phyloP scores from a whole-genome alignment of 2,113 vertebrate species.

The Callopanchax toddi region DNA sequence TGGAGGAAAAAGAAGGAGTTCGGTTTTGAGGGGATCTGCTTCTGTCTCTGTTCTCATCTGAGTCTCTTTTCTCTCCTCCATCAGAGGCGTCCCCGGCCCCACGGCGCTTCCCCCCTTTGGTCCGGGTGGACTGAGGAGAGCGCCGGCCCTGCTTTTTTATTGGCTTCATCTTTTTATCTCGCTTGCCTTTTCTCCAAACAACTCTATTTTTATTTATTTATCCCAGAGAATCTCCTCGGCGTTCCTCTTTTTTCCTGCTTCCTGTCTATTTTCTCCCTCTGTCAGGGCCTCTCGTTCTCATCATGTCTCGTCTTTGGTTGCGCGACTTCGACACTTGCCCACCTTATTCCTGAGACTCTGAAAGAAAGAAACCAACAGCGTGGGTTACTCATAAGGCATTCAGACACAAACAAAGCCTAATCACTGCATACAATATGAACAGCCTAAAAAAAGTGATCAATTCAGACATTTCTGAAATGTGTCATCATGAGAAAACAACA shows the following conservation, averaged over 20 bases:
- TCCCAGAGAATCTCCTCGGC: slow-evolving; percentile 55
- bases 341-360: slow-evolving; percentile 67
- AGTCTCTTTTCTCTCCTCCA: slow-evolving; percentile 77
- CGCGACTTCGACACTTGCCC: slow-evolving; percentile 51
- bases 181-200: slow-evolving; percentile 56
- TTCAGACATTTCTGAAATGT: background rate
- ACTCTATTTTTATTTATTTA: slow-evolving; percentile 63
- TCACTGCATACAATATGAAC: slow-evolving; percentile 16
- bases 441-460: slow-evolving; percentile 18
- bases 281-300: slow-evolving; percentile 61
- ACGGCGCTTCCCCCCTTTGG: slow-evolving; percentile 84
- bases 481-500: background rate
- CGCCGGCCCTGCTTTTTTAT: slow-evolving; percentile 83
- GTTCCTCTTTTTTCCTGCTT: slow-evolving; percentile 30
- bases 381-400: slow-evolving; percentile 50
- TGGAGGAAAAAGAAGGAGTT: slow-evolving; percentile 58
- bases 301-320: slow-evolving; percentile 62
- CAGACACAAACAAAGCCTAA: slow-evolving; percentile 46
- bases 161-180: slow-evolving; percentile 85
- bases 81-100: slow-evolving; percentile 67
- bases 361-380: slow-evolving; percentile 54
- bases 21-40: slow-evolving; percentile 71
- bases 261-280: slow-evolving; percentile 55
- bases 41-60: slow-evolving; percentile 68
- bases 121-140: slow-evolving; percentile 85